These are phyloP conservation scores for Colius striatus DNA, from an alignment of 2,113 vertebrate genomes.

Conservation along the genomic window DNA sequence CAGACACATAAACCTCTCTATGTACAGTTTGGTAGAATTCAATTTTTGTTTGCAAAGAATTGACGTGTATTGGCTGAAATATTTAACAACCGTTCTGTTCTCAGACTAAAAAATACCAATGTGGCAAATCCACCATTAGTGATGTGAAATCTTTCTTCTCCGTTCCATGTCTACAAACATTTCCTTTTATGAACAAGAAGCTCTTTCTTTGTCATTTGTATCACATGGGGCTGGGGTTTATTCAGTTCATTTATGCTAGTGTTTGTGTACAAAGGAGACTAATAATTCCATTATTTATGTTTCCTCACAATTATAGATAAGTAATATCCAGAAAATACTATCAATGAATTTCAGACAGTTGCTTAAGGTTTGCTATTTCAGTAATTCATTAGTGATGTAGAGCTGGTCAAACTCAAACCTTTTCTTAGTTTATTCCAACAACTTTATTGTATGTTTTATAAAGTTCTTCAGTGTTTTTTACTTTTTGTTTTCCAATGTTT, in stretches of 20 bases:
- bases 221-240: accelerated
- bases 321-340: background rate
- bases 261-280: background rate
- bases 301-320: background rate
- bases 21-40: background rate
- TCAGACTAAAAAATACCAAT: background rate
- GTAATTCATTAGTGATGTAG: background rate
- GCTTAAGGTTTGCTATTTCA: background rate
- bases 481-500: background rate
- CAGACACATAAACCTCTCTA: background rate
- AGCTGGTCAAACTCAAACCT: background rate
- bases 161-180: background rate
- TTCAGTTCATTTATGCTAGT: background rate
- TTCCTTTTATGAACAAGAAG: background rate
- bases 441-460: background rate
- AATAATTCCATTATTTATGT: background rate
- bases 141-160: background rate
- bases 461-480: background rate
- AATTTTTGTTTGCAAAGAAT: background rate
- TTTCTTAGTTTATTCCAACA: background rate
- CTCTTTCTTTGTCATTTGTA: background rate
- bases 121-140: background rate
- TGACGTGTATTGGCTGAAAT: background rate
- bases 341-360: background rate
- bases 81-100: background rate